Evolutionary conservation across 2,797 vertebrate genomes (phyloP), one percentile per base, ranked within the genome.

Genomic region (Esox masquinongy): DNA sequence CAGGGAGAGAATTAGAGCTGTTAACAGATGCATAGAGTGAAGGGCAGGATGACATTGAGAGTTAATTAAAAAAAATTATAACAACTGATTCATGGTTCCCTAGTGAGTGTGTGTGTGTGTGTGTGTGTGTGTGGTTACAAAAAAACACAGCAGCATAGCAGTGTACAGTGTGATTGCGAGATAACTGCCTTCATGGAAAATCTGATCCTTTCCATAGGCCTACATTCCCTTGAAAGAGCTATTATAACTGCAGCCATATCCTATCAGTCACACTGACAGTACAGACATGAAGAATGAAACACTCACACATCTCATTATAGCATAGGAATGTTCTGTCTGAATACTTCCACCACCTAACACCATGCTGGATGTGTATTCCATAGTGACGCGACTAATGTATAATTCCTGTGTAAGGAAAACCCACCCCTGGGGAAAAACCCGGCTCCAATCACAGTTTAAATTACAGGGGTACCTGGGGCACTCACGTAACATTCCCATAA

Each of bases 41-140:
- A 95, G 93, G 93, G 75, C 92, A 90, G 76, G 24, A 81, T 91
- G 94, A 93, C 94, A 86, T 94, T 94, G 91, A 91, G 86, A 92
- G 86, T 93, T 95, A 94, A 95, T 95, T 93, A 94, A 93, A 95
- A 91, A 79, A 85, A 90, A 89, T 63, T 83, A 82, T 63, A 79
- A 84, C 83, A 72, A 78, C 69, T 87, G 87, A 93, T 91, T 94
- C 89, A 88, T 88, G 80, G 11, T 66, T 87, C 77, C 77, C 85
- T 79, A 53, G 67, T 68, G 78, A 87, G 68, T 77, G 50, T 63
- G 56, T 92, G 89, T 67, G 24, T 69, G 70, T 68, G 9, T 51
- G 61, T 84, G 74, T 77, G 73, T 78, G 64, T 77, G 67, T 68
- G 56, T 47, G 43, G 43, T 47, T 47, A 47, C 43, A 47, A 47